Evolutionary conservation across 1,140 invertebrate genomes (phyloP).

Genomic region (Mya arenaria): DNA sequence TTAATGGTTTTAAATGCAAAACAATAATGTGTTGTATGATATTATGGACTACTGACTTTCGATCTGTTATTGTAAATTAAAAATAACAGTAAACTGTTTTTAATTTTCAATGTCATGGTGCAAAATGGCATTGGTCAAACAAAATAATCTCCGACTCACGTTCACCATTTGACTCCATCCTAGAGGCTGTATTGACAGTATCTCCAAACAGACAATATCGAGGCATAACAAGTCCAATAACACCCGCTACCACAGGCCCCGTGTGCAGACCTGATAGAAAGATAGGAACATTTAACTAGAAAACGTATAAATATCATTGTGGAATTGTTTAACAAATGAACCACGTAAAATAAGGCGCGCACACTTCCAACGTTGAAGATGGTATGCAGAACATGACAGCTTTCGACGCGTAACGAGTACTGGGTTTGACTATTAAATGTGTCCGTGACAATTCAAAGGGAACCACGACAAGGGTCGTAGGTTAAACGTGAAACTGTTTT

Average conservation of each 20-base stretch:
- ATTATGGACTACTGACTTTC: background rate
- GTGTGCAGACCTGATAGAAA: conserved; percentile 51
- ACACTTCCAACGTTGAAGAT: no score
- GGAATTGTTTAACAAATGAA: no score
- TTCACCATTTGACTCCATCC: conserved; percentile 47
- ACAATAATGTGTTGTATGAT: background rate
- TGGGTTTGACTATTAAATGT: background rate
- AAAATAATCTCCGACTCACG: background rate
- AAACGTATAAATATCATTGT: no score
- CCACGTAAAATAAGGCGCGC: no score
- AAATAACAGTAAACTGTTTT: background rate
- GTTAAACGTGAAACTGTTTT: background rate
- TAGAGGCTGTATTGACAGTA: conserved; percentile 48
- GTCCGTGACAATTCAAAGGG: background rate
- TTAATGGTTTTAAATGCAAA: background rate
- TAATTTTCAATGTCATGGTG: background rate
- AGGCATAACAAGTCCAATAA: conserved; percentile 39
- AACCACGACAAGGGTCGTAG: background rate
- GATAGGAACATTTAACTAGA: no score
- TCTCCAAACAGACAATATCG: conserved; percentile 52
- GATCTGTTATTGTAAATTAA: background rate
- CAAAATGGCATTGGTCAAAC: background rate
- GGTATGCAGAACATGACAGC: background rate
- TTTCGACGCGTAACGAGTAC: background rate
- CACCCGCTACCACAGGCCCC: conserved; percentile 46